Evolutionary conservation across 2,797 vertebrate genomes (phyloP), one percentile per base, ranked within the genome.

Genomic region (Tachyglossus aculeatus): DNA sequence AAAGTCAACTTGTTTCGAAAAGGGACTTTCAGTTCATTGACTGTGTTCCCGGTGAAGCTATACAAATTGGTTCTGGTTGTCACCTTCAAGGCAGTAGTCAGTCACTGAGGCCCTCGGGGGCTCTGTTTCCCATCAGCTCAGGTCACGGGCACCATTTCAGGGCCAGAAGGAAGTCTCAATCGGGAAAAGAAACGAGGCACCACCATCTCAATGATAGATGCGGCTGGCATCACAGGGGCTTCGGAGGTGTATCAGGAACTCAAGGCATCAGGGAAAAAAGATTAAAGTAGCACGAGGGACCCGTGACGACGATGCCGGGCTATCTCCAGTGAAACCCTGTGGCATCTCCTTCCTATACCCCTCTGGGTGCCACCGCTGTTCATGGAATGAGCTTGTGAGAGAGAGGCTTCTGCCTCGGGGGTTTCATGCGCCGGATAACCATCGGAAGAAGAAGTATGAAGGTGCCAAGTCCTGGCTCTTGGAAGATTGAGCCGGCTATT

Each of bases 1-100:
- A 27, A 36, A 48, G 31, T 45, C 27, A 36, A 48, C n/a, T 63
- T 53, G 21, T 0, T n/a, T 57, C 70, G 54, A 38, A 81, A 80
- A 83, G 40, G 47, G 18, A 44, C 51, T 84, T 84, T 43, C 27
- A 43, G 55, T 50, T 70, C 3, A 0, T 77, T 53, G 66, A 68
- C 3, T 33, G 71, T 50, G 36, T 54, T 56, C 71, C 25, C 5
- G 14, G 2, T 43, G 57, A 69, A 8, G 59, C 43, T 81, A 75
- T 25, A 47, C 19, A 73, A 6, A 31, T 51, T 69, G 69, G 19
- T 58, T 44, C 67, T 34, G 53, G 29, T 51, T 84, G 37, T 54
- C 38, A 9, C 45, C 12, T 12, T 31, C 33, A 25, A 19, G 8
- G 24, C 14, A 22, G 41, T 22, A 11, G 8, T 22, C 31, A 33